These are phyloP conservation scores for Urocynchramus pylzowi DNA, from an alignment of 2,113 vertebrate genomes.

Conservation along the genomic window DNA sequence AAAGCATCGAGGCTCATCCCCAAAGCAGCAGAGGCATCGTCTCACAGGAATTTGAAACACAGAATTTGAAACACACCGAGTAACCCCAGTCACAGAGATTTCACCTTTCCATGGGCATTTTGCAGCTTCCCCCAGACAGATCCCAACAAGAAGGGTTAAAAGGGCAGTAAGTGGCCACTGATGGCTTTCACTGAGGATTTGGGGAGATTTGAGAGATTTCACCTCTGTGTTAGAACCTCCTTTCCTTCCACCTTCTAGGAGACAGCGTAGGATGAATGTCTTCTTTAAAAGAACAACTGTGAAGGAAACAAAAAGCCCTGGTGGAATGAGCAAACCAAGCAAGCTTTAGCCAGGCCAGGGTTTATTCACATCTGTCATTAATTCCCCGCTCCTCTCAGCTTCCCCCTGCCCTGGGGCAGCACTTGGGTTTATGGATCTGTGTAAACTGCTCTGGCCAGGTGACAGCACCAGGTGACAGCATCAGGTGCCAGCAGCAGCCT, in stretches of 20 bases:
- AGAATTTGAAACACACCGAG: background rate
- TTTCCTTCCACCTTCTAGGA: background rate
- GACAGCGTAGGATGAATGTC: accelerated
- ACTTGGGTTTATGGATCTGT: accelerated
- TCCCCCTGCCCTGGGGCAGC: background rate
- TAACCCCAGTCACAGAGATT: background rate
- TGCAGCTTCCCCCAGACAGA: background rate
- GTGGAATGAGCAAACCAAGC: background rate
- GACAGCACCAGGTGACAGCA: background rate
- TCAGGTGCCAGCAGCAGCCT: no score
- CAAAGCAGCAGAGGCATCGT: background rate
- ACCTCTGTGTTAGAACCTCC: accelerated
- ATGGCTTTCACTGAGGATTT: background rate
- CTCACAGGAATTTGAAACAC: background rate
- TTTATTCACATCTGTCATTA: no score
- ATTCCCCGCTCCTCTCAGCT: background rate
- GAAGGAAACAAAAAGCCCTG: background rate
- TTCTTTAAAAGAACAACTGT: background rate
- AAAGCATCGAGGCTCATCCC: background rate
- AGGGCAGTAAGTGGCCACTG: background rate
- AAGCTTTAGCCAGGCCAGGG: background rate
- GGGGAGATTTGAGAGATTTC: background rate
- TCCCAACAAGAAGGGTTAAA: background rate
- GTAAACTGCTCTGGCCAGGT: background rate
- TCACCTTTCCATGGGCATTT: background rate